phyloP scores from a whole-genome alignment of 2,113 vertebrate genomes.

The Neogobius melanostomus region DNA sequence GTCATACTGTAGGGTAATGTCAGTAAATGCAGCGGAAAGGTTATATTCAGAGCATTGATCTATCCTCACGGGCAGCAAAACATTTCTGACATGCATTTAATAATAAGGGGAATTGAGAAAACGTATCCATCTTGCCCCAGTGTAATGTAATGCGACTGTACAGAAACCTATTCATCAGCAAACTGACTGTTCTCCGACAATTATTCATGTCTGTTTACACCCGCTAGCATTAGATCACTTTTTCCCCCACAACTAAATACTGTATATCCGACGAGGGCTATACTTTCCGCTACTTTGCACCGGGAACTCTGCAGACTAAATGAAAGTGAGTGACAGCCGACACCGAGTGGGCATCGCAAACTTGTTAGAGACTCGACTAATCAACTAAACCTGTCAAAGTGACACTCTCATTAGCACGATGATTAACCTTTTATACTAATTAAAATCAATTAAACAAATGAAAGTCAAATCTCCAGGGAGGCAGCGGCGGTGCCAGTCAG shows the following conservation, averaged over 20 bases:
- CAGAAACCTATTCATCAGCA: neutral
- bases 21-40: neutral
- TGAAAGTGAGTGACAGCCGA: slow-evolving; percentile 63
- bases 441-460: slow-evolving; percentile 60
- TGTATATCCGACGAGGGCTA: neutral
- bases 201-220: slow-evolving; percentile 10
- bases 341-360: slow-evolving; percentile 50
- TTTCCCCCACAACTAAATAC: neutral
- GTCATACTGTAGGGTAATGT: slow-evolving; percentile 7
- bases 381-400: slow-evolving; percentile 50
- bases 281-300: neutral
- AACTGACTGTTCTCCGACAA: neutral
- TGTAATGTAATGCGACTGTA: neutral
- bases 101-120: neutral
- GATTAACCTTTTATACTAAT: slow-evolving; percentile 69
- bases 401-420: slow-evolving; percentile 61
- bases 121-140: neutral
- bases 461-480: slow-evolving; percentile 46
- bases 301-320: neutral
- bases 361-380: slow-evolving; percentile 58
- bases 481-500: slow-evolving; percentile 52
- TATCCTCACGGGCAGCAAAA: neutral
- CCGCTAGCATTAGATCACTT: neutral
- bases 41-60: slow-evolving; percentile 14
- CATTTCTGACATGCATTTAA: slow-evolving; percentile 12